Evolutionary conservation across 92 coral and sea anemone genomes (phyloP).

Genomic region (Metridium senile): DNA sequence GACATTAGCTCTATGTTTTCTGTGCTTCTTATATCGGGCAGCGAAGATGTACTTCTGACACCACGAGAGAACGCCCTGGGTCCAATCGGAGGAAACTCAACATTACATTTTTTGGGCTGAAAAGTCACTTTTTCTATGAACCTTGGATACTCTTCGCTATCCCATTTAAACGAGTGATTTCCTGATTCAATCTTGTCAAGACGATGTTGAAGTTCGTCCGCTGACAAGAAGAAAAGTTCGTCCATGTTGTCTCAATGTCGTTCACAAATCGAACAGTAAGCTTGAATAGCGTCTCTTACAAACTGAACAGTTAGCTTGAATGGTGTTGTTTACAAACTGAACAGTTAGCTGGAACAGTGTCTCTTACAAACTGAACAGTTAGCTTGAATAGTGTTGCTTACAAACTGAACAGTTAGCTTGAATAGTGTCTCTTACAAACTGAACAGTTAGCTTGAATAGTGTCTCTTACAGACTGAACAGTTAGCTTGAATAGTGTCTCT

Average conservation of each 20-base stretch:
- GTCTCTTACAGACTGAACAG: too few relatives aligned
- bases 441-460: too few relatives aligned
- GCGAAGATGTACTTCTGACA: slow-evolving; percentile 11
- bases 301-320: too few relatives aligned
- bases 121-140: slow-evolving; percentile 25
- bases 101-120: slow-evolving; percentile 26
- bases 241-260: slow-evolving; percentile 9
- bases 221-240: slow-evolving; percentile 29
- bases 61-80: slow-evolving; percentile 18
- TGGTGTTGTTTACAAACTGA: neutral
- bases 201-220: slow-evolving; percentile 35
- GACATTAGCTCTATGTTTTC: neutral
- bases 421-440: neutral
- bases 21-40: slow-evolving; percentile 4
- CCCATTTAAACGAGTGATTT: slow-evolving; percentile 12
- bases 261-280: neutral
- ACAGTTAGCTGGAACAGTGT: too few relatives aligned
- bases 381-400: neutral
- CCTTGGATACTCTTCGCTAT: slow-evolving; percentile 25
- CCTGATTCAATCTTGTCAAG: slow-evolving; percentile 38
- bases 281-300: neutral
- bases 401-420: neutral
- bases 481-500: neutral
- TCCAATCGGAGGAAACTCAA: slow-evolving; percentile 32
- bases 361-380: too few relatives aligned